Evolutionary conservation across 2,113 vertebrate genomes (phyloP).

Genomic region (Mesitornis unicolor): DNA sequence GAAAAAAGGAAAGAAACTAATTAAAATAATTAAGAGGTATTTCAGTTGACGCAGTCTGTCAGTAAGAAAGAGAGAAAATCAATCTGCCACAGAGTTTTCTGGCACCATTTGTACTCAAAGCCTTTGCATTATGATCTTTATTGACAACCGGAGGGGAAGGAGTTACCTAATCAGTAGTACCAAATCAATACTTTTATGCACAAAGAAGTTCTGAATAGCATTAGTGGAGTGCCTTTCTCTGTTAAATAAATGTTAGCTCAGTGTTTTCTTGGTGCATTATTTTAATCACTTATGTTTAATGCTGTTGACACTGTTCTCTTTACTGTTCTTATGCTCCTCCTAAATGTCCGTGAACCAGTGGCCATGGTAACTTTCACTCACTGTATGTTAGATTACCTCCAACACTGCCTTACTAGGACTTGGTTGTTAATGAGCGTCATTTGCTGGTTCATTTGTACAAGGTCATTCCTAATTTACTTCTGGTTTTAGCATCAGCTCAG

Average conservation of each 20-base stretch:
- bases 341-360: slow-evolving; percentile 23
- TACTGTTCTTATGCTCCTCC: background rate
- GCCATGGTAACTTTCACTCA: background rate
- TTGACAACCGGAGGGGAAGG: background rate
- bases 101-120: background rate
- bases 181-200: slow-evolving; percentile 1
- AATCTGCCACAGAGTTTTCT: background rate
- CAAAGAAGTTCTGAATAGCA: background rate
- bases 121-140: background rate
- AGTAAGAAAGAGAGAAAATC: background rate
- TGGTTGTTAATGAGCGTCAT: slow-evolving; percentile 30
- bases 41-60: background rate
- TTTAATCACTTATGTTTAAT: background rate
- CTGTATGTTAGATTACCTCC: background rate
- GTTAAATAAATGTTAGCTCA: background rate
- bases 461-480: background rate
- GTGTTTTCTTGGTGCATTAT: background rate
- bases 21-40: slow-evolving; percentile 22
- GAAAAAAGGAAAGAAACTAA: background rate
- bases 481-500: background rate
- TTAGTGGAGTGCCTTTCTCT: background rate
- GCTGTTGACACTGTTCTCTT: background rate
- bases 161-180: background rate
- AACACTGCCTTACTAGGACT: background rate
- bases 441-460: slow-evolving; percentile 4